These are phyloP conservation scores for Centroberyx gerrardi DNA, from an alignment of 2,797 vertebrate species.

Conservation along the genomic window DNA sequence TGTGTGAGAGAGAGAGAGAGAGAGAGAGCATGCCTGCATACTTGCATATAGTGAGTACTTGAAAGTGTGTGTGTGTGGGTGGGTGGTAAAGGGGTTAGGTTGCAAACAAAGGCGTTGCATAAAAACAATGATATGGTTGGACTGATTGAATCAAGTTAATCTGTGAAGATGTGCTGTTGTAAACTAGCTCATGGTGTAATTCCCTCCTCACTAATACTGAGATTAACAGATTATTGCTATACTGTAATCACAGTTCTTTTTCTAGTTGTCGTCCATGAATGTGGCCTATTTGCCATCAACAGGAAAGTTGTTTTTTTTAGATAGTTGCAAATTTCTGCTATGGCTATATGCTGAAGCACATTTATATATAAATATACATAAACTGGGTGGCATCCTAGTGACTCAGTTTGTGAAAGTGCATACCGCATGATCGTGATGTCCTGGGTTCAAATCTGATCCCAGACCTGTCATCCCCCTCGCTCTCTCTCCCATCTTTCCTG, in stretches of 20 bases:
- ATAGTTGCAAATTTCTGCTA: too few species aligned
- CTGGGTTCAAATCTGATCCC: too few species aligned
- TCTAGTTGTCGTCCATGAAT: too few species aligned
- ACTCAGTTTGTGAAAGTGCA: too few species aligned
- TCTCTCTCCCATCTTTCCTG: too few species aligned
- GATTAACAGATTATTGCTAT: neutral
- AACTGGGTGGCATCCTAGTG: too few species aligned
- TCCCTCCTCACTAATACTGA: neutral
- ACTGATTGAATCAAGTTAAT: constrained; percentile 12
- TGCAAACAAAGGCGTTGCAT: constrained; percentile 6
- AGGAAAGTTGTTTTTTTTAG: neutral
- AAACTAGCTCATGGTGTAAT: constrained; percentile 8
- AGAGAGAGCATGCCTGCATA: constrained; percentile 2
- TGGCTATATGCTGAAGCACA: too few species aligned
- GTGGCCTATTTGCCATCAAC: neutral
- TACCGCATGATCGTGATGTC: too few species aligned
- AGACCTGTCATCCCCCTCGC: too few species aligned
- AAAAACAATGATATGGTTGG: constrained; percentile 13
- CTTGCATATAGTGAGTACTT: constrained; percentile 17
- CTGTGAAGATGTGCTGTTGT: constrained; percentile 3
- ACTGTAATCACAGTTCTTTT: constrained; percentile 6
- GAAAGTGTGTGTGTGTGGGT: neutral
- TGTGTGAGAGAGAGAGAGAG: neutral
- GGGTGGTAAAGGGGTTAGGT: neutral
- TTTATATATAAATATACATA: too few species aligned